Evolutionary conservation across 2,113 vertebrate species (phyloP).

Genomic region (Rynchops niger): DNA sequence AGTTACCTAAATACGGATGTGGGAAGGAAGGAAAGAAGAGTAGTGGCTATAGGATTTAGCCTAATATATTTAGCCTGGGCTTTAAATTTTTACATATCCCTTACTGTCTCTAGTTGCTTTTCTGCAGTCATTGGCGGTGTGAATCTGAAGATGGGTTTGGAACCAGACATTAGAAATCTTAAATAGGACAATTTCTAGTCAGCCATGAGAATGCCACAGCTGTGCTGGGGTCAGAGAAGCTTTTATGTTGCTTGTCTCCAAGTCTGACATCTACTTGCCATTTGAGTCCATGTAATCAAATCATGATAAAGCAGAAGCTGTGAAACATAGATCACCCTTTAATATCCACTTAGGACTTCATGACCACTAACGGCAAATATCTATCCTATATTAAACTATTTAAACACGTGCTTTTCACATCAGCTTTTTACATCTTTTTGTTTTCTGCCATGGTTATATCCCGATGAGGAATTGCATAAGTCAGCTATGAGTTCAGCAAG

Average conservation of each 20-base stretch:
- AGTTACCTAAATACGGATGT: background rate
- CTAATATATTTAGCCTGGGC: background rate
- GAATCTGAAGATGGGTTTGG: background rate
- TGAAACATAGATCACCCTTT: background rate
- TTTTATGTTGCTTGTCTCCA: background rate
- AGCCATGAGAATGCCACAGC: background rate
- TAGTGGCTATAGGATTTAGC: background rate
- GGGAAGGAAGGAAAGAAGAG: background rate
- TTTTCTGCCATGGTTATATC: background rate
- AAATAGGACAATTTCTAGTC: background rate
- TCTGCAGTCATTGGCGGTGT: background rate
- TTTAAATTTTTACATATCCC: background rate
- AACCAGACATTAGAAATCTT: background rate
- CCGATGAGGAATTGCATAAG: slow-evolving; percentile 60
- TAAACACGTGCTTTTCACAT: background rate
- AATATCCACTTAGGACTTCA: background rate
- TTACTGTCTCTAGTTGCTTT: background rate
- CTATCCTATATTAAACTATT: background rate
- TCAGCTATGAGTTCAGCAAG: slow-evolving; percentile 64
- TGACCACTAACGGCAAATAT: background rate
- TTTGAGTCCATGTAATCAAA: background rate
- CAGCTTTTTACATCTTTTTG: background rate
- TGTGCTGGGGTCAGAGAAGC: background rate
- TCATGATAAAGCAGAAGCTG: background rate
- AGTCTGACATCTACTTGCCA: background rate